A percentile compares a stretch with the other conserved stretches of the same genome.
Evolutionary conservation across 2,888 invertebrate species (phyloP).

Genomic region (Proisotoma minuta): DNA sequence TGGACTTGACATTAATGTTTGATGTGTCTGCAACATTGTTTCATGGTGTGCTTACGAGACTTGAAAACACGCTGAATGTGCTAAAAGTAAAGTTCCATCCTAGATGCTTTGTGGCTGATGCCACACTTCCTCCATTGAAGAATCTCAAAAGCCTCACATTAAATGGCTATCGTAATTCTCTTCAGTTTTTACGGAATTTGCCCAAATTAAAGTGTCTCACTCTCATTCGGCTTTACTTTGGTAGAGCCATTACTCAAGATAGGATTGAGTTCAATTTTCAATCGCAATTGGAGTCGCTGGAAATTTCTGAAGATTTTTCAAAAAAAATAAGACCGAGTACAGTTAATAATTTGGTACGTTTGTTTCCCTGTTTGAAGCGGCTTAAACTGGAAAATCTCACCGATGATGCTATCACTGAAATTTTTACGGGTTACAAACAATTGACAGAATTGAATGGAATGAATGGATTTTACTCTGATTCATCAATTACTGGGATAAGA

Average conservation of each 20-base stretch:
- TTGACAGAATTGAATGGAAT: slow-evolving; percentile 31
- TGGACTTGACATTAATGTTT: slow-evolving; percentile 35
- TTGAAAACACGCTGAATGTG: slow-evolving; percentile 24
- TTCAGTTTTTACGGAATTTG: slow-evolving; percentile 32
- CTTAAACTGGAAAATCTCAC: slow-evolving; percentile 34
- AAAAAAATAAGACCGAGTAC: slow-evolving; percentile 11
- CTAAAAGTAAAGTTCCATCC: slow-evolving; percentile 39
- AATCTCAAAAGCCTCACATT: slow-evolving; percentile 27
- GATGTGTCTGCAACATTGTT: slow-evolving; percentile 31
- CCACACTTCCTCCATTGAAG: slow-evolving; percentile 22
- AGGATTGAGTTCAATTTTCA: slow-evolving; percentile 16
- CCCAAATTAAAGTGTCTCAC: slow-evolving; percentile 25
- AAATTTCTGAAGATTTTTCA: slow-evolving; percentile 36
- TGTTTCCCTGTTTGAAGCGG: slow-evolving; percentile 27
- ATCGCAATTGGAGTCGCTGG: slow-evolving; percentile 23
- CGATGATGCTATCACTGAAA: slow-evolving; percentile 26
- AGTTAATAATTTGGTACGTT: slow-evolving; percentile 16
- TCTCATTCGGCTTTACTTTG: slow-evolving; percentile 30
- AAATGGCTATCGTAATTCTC: slow-evolving; percentile 33
- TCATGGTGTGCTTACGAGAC: slow-evolving; percentile 21
- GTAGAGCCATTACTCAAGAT: slow-evolving; percentile 27
- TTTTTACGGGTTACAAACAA: slow-evolving; percentile 28
- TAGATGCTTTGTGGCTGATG: slow-evolving; percentile 24
- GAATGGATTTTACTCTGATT: slow-evolving; percentile 35
- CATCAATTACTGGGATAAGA: slow-evolving; percentile 32